Base-by-base conservation (phyloP, 2,888 invertebrate species). In the Agrilus cyanescens region DNA sequence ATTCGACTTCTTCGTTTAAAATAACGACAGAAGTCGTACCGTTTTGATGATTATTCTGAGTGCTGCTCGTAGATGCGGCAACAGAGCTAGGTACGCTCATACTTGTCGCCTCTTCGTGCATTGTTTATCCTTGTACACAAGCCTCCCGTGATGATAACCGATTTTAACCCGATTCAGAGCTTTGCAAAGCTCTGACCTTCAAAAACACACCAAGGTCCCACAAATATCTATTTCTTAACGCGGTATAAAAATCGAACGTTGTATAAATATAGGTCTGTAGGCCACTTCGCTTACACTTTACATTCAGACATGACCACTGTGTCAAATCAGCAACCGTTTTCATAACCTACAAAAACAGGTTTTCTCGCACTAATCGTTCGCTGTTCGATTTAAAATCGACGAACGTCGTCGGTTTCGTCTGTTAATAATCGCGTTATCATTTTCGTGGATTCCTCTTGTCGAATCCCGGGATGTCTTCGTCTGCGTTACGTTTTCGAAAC, bases 231-330 rank as follows among this genome's bases (percentile, higher is more conserved):
- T 62, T 65, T 64, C 68, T 66, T 69, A 69, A 61, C 63, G 63
- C 62, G 61, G 64, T 65, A 62, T 67, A 69, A 68, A 68, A 73
- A 71, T 74, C 65, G 74, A 75, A 75, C 74, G 72, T 75, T 75
- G 73, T 73, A 72, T 71, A 73, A 82, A 84, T 82, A 81, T 84
- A 83, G 84, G 84, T 84, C 82, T 83, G 77, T 84, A 82, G 84
- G 84, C 81, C 84, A 84, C 82, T 82, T 80, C 80, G 80, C 81
- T 80, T 82, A 80, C 80, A 81, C 81, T 79, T 76, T 78, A 76
- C 80, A 80, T 76, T 77, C 76, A 76, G 77, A 78, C 77, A 75
- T 75, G 71, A 78, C 78, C 77, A 67, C 71, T 69, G 70, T 74
- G 71, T 80, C 80, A 80, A 78, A 73, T 68, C 69, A 76, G 70